phyloP scores from a whole-genome alignment of 2,797 vertebrate genomes.

The Remorina albescens region DNA sequence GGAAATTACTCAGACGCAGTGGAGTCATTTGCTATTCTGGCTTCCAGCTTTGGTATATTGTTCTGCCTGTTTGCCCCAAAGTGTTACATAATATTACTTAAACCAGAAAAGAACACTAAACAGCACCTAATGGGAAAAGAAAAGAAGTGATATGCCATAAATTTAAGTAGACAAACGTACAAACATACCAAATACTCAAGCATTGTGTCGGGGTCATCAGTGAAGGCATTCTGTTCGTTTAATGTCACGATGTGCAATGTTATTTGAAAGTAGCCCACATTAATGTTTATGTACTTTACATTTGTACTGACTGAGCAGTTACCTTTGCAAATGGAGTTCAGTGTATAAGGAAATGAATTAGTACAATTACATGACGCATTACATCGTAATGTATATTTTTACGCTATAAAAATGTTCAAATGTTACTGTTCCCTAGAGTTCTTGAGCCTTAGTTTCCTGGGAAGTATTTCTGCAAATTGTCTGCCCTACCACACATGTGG shows the following conservation, averaged over 20 bases:
- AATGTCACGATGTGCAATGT: neutral
- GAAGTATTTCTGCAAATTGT: neutral
- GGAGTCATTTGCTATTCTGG: conserved; percentile 84
- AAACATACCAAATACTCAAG: too few relatives aligned
- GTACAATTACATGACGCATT: neutral
- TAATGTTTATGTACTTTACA: neutral
- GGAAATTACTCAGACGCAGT: conserved; percentile 83
- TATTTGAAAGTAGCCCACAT: neutral
- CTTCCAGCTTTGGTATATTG: conserved; percentile 81
- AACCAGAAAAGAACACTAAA: conserved; percentile 82
- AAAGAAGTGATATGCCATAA: conserved; percentile 29
- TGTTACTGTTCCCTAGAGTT: neutral
- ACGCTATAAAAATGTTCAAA: conserved; percentile 12
- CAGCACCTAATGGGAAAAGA: conserved; percentile 79
- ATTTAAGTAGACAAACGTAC: neutral
- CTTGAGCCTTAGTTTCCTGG: neutral
- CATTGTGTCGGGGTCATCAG: too few relatives aligned
- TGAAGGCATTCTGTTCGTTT: too few relatives aligned
- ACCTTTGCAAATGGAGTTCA: neutral
- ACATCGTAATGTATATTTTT: neutral
- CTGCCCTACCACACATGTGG: too few relatives aligned
- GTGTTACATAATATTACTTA: conserved; percentile 82
- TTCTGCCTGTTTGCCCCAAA: conserved; percentile 83
- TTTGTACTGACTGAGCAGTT: neutral
- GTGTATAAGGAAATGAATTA: neutral